A percentile compares a stretch with the other conserved stretches of the same genome.
Conservation (phyloP, 2,113 vertebrate species). For the Psammodynastes pulverulentus region DNA sequence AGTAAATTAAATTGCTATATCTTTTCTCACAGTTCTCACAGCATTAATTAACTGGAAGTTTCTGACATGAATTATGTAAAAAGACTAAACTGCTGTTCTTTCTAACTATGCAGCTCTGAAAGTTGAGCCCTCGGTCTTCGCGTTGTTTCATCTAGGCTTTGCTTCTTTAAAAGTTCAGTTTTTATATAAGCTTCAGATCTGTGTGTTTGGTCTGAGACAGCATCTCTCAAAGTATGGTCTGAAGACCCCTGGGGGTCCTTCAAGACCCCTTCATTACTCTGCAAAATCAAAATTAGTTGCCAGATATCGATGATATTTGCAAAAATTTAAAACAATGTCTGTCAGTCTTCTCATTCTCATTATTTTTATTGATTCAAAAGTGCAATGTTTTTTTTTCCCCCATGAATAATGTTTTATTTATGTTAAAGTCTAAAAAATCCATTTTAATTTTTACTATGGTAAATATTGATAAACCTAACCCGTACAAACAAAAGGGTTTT, state of each 20-base stretch:
- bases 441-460: not conserved
- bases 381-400: not conserved
- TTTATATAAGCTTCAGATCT: conserved; percentile 44
- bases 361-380: not conserved
- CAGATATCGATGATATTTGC: not conserved
- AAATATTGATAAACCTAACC: not conserved
- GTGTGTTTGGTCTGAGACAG: not conserved
- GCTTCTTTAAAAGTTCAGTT: conserved; percentile 38
- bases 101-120: not conserved
- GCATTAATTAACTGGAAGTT: conserved; percentile 37
- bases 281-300: not conserved
- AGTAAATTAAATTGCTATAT: conserved; percentile 3
- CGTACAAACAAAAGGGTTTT: not conserved
- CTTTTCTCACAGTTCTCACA: conserved; percentile 29
- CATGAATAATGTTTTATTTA: not conserved
- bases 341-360: not conserved
- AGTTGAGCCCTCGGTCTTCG: conserved; percentile 29
- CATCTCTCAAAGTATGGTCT: not conserved
- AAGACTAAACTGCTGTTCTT: not conserved
- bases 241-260: not conserved
- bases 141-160: conserved; percentile 29
- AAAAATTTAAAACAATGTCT: not conserved
- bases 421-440: not conserved
- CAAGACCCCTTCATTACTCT: not conserved
- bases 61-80: not conserved